Conservation (phyloP, 2,113 vertebrate genomes). For the Archocentrus centrarchus region DNA sequence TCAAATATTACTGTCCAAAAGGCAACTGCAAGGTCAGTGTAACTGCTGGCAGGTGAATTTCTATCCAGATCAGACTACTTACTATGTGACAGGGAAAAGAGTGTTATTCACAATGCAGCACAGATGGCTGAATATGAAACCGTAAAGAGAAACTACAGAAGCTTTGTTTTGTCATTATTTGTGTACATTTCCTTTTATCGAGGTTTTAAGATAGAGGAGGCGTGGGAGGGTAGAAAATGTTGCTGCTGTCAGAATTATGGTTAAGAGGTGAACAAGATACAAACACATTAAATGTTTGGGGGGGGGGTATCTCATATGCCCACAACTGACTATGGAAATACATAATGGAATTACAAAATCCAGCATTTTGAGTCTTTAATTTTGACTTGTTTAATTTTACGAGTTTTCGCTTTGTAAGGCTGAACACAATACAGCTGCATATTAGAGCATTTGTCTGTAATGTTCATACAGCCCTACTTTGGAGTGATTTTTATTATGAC, state of each 20-base stretch:
- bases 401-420: not conserved
- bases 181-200: not conserved
- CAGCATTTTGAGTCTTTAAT: not conserved
- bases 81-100: not conserved
- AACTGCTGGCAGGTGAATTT: not conserved
- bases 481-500: not conserved
- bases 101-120: not conserved
- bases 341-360: not conserved
- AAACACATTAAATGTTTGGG: not conserved
- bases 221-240: not conserved
- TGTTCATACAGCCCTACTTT: not conserved
- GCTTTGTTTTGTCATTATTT: not conserved
- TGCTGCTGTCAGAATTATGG: not conserved
- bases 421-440: not conserved
- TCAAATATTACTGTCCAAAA: not conserved
- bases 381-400: not conserved
- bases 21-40: not conserved
- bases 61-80: not conserved
- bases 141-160: not conserved
- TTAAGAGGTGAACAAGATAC: not conserved
- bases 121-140: not conserved
- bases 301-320: not conserved
- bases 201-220: not conserved
- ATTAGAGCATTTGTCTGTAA: not conserved
- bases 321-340: not conserved